Conservation (phyloP, 2,888 invertebrate genomes). For the Metellina segmentata region DNA sequence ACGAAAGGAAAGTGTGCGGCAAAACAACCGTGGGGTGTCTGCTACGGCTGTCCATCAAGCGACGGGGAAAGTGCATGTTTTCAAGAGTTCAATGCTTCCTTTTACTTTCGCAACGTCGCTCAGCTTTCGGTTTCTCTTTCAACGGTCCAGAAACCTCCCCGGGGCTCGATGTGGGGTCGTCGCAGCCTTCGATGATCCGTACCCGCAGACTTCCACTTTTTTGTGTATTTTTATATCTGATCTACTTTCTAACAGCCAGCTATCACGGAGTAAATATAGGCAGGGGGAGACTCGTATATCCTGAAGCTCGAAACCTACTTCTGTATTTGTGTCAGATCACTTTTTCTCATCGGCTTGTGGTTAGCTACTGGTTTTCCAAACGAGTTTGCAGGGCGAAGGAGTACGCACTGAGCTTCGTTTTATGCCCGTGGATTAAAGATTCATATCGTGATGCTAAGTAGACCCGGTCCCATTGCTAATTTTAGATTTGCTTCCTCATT, state of each 20-base stretch:
- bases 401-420: conserved; percentile 8
- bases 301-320: conserved; percentile 58
- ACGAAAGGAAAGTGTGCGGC: background rate
- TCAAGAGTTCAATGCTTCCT: conserved; percentile 50
- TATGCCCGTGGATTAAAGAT: conserved; percentile 17
- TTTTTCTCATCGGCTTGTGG: conserved; percentile 43
- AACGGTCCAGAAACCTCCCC: conserved; percentile 13
- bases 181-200: conserved; percentile 22
- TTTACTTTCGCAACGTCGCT: conserved; percentile 11
- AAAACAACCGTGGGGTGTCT: background rate
- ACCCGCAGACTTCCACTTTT: conserved; percentile 44
- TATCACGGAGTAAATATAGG: conserved; percentile 41
- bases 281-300: conserved; percentile 11
- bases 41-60: background rate
- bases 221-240: conserved; percentile 54
- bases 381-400: conserved; percentile 39
- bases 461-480: background rate
- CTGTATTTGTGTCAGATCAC: conserved; percentile 65
- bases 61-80: background rate
- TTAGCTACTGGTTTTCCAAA: conserved; percentile 59
- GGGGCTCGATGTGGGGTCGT: conserved; percentile 12
- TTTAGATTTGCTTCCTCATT: conserved; percentile 7
- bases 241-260: conserved; percentile 60
- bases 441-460: conserved; percentile 29
- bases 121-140: conserved; percentile 64